These are phyloP conservation scores for Empidonax traillii DNA, from an alignment of 2,113 vertebrate genomes.

Conservation along the genomic window DNA sequence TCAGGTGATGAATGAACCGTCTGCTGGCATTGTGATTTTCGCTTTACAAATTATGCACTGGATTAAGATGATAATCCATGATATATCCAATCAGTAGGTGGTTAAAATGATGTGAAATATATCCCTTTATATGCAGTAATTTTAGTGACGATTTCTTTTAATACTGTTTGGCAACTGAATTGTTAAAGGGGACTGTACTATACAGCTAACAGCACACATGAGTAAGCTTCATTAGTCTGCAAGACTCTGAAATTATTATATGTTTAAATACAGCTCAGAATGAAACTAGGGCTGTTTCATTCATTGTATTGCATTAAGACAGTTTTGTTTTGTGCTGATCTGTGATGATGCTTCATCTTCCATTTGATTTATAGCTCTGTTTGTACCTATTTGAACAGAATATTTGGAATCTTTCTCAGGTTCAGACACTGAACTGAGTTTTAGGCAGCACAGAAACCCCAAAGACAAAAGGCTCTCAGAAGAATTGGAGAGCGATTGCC, in stretches of 20 bases:
- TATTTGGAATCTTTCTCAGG: background rate
- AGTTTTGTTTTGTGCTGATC: background rate
- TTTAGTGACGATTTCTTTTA: background rate
- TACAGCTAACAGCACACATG: background rate
- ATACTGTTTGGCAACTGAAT: background rate
- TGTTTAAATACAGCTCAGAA: background rate
- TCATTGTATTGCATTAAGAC: background rate
- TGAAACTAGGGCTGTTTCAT: background rate
- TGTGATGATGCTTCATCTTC: background rate
- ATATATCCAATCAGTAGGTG: background rate
- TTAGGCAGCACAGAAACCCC: background rate
- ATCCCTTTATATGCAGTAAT: background rate
- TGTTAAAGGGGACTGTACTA: background rate
- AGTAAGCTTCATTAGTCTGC: background rate
- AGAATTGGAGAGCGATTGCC: background rate
- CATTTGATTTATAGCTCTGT: background rate
- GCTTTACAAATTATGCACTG: background rate
- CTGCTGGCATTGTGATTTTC: background rate
- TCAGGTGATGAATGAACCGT: background rate
- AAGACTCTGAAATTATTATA: background rate
- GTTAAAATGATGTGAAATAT: background rate
- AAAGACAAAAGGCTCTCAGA: accelerated
- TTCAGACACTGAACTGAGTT: background rate
- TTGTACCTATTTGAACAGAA: background rate
- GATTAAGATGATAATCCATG: background rate